Base-by-base conservation (phyloP, 2,888 invertebrate genomes). In the Beris chalybata region DNA sequence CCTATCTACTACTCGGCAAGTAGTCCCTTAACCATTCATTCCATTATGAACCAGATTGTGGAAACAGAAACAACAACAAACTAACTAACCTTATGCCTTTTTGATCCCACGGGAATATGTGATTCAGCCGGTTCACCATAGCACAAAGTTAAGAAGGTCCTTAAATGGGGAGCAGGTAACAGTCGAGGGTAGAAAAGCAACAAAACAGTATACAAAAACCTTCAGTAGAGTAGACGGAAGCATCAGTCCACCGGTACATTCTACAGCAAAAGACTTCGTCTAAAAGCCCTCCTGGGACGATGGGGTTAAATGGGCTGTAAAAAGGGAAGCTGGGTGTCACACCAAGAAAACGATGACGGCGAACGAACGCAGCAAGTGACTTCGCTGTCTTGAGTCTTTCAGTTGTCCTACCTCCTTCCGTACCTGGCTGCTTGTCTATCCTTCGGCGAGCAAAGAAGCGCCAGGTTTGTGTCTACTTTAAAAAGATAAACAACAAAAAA, bases 81-180 rank as follows among this genome's bases (percentile, higher is more conserved):
- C 61, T 52, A 52, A 11, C 32, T 29, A 52, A 38, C 61, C 38
- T 50, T 52, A 52, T 61, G 52, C 61, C 61, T 50, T 61, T 29
- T 52, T 52, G 52, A 61, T 61, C 61, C 52, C 52, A 52, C 50
- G 61, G 50, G 61, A 52, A 61, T 52, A 61, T 61, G 61, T 61
- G 61, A 50, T 50, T 61, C 52, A 38, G 61, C 61, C 61, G 38
- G 61, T 38, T 61, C 52, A 52, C 22, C 52, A 22, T 50, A 32
- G 15, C 22, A 52, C 38, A 38, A 61, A 61, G 61, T 61, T 52
- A 61, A 61, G 38, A 22, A 13, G 43, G 52, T 15, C 38, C 52
- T 52, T 61, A n/a, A 38, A 61, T 9, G 15, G 38, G 15, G n/a
- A 32, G 15, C 48, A 38, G 61, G 38, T 61, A 32, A 32, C 29